Base-by-base conservation (phyloP, 2,888 invertebrate species). In the Platycheirus albimanus region DNA sequence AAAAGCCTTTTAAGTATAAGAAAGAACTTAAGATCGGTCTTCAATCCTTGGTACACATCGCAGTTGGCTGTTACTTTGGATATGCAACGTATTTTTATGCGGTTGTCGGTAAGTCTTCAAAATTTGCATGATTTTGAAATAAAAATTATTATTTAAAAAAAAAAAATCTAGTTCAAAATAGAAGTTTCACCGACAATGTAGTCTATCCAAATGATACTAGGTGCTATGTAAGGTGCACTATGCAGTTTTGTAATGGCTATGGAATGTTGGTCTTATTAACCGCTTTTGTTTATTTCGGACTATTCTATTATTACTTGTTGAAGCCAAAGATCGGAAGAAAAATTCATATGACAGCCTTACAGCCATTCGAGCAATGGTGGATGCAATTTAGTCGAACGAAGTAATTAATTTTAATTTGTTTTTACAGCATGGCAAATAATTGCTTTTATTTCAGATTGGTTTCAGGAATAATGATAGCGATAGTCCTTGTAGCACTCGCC, bases 231-330 rank as follows among this genome's bases (percentile, higher is more conserved):
- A 15, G 86, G 7, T 91, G 91, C 51, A 87, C 87, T 15, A 88
- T 90, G 28, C 87, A 87, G 11, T 91, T 89, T 69, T 96, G 96
- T 87, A 88, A 93, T 61, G 96, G 96, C 0, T 94, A 95, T 85
- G 96, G 96, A 43, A 93, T 96, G 88, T 91, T 96, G 0, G 90
- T 95, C 28, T 91, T 96, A 0, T 87, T 96, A 0, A 89, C 94
- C 0, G 89, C 90, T 13, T 91, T 95, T 24, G 88, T 93, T 2
- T 95, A 95, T 85, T 91, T 93, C 85, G 92, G 93, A 61, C 67
- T 96, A 0, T 87, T 94, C 24, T 96, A 96, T 88, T 94, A 92
- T 86, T 87, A 91, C 52, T 88, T 95, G 3, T 89, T 95, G 36
- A 95, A 95, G 89, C 92, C 92, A 8, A 92, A 88, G 75, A 87